Base-by-base conservation (phyloP, 2,888 invertebrate species). In the Leptodirus hochenwartii region DNA sequence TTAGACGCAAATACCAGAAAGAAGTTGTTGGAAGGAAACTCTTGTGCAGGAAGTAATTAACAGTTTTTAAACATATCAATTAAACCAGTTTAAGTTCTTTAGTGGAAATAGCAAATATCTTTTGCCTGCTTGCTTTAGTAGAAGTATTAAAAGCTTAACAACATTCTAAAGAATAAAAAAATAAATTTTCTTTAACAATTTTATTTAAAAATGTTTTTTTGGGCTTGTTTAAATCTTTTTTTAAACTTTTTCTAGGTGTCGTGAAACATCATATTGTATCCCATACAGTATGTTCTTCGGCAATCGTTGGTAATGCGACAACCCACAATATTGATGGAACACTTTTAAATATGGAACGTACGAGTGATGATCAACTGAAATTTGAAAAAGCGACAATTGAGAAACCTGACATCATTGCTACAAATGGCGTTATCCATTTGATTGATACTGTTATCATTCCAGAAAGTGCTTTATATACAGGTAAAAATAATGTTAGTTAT, bases 391-490 rank as follows among this genome's bases (percentile, higher is more conserved):
- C 66, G 1, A 64, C 65, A 45, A 59, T 74, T 15, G 47, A 61
- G 5, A 61, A 61, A 32, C 49, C 57, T 3, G 77, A 78, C 46
- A 54, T 68, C 16, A 63, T 78, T 52, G 74, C 65, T 8, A 71
- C 67, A 2, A 76, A 79, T 50, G 79, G 78, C n/a, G 73, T 78
- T 2, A 46, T 79, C 15, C 74, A 78, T 47, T 56, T 71, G 15
- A 62, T 78, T 37, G 73, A 77, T 42, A 60, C 62, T 3, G 62
- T 77, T 15, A 47, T 77, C 25, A 60, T 73, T 30, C 74, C 75
- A 1, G 64, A 71, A 36, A 62, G 66, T 13, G 64, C 63, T 62
- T n/a, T n/a, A n/a, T n/a, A n/a, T n/a, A n/a, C n/a, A n/a, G n/a
- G n/a, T n/a, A n/a, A n/a, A n/a, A 22, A 14, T 9, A 14, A 13